A percentile compares a stretch with the other conserved stretches of the same genome.
Evolutionary conservation across 2,797 vertebrate species (phyloP).

Genomic region (Halcyon chelicuti): DNA sequence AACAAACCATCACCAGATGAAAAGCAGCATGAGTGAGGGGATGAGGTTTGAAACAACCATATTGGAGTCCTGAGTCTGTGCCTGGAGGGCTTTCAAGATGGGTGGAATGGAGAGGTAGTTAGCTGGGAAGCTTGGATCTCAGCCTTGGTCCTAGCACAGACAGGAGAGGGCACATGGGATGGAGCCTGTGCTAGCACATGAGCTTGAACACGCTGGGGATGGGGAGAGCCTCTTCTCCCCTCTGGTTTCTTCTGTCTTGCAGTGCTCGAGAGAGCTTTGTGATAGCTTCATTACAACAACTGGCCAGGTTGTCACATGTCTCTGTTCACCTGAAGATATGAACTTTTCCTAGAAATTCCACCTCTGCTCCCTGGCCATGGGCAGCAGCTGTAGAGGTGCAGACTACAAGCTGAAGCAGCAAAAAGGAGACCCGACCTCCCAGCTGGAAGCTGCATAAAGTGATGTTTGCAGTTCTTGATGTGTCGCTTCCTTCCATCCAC

Average conservation of each 20-base stretch:
- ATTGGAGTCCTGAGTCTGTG: background rate
- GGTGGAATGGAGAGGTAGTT: background rate
- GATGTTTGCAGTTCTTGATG: background rate
- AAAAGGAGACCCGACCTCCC: background rate
- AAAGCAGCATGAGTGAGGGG: slow-evolving; percentile 35
- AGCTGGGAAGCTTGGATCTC: background rate
- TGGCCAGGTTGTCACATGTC: fast-evolving
- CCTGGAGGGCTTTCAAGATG: background rate
- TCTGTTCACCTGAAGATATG: background rate
- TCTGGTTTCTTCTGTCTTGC: background rate
- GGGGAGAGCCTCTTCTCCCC: background rate
- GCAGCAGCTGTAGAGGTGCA: background rate
- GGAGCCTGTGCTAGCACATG: fast-evolving
- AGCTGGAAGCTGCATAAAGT: background rate
- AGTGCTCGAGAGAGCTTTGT: background rate
- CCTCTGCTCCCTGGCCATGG: background rate
- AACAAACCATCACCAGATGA: slow-evolving; percentile 56
- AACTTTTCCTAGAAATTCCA: background rate
- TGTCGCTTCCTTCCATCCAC: background rate
- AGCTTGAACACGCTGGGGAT: background rate
- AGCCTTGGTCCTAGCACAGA: background rate
- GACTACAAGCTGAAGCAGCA: background rate
- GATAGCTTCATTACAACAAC: background rate
- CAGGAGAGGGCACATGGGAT: background rate
- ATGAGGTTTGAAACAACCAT: slow-evolving; percentile 4